Evolutionary conservation across 2,888 invertebrate species (phyloP).

Genomic region (Rapana venosa): DNA sequence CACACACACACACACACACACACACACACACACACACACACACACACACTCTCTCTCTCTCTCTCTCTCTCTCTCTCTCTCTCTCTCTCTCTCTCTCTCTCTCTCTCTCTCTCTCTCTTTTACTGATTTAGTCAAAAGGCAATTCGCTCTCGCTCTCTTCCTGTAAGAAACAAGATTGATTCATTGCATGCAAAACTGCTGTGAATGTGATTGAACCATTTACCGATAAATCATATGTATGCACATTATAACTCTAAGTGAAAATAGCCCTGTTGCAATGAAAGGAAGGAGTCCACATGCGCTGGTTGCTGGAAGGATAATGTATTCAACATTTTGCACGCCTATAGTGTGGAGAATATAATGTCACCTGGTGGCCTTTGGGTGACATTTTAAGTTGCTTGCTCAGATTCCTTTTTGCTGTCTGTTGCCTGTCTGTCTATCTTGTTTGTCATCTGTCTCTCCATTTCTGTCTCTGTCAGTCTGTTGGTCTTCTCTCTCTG

Average conservation of each 20-base stretch:
- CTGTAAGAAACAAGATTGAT: background rate
- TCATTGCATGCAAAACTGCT: background rate
- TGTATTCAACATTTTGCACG: background rate
- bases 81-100: slow-evolving; percentile 35
- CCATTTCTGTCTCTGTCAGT: no score
- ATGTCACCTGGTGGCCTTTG: background rate
- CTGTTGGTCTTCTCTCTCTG: no score
- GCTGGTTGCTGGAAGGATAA: background rate
- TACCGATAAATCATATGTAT: background rate
- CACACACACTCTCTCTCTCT: background rate
- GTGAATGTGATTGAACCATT: background rate
- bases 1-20: background rate
- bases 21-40: background rate
- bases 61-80: slow-evolving; percentile 33
- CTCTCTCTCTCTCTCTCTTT: no score
- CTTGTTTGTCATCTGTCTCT: no score
- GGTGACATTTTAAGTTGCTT: background rate
- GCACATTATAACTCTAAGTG: background rate
- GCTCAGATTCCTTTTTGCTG: no score
- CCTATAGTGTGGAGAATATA: background rate
- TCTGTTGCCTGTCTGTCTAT: no score
- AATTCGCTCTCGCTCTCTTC: no score
- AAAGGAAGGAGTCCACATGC: background rate
- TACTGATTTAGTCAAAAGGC: no score
- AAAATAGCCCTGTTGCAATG: background rate